These are phyloP conservation scores for Cromileptes altivelis DNA, from an alignment of 2,113 vertebrate genomes.

Conservation along the genomic window DNA sequence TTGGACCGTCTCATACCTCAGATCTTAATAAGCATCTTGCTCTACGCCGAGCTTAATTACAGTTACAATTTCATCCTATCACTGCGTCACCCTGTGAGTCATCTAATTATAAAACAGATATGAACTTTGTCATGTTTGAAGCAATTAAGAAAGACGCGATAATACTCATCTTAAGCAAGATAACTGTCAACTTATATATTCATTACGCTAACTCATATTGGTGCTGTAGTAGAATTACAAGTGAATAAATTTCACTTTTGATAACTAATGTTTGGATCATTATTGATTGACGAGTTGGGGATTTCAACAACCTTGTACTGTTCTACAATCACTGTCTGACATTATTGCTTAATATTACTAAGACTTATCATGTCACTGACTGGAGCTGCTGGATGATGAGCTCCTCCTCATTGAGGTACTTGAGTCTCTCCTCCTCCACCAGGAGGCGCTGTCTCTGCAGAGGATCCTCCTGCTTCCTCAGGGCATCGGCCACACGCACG, in stretches of 20 bases:
- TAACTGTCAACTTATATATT: neutral
- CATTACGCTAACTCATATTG: neutral
- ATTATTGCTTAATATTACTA: neutral
- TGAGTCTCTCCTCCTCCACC: slow-evolving; percentile 98
- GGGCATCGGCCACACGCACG: slow-evolving; percentile 91
- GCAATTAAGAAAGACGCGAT: slow-evolving; percentile 23
- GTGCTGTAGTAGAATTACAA: neutral
- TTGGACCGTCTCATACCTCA: slow-evolving; percentile 41
- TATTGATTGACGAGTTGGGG: neutral
- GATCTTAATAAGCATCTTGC: slow-evolving; percentile 82
- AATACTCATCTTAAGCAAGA: neutral
- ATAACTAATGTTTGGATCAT: neutral
- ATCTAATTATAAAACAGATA: slow-evolving; percentile 40
- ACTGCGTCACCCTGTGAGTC: slow-evolving; percentile 30
- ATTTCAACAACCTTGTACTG: no score
- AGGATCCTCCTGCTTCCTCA: slow-evolving; percentile 97
- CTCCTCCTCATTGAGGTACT: slow-evolving; percentile 98
- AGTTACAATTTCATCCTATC: slow-evolving; percentile 53
- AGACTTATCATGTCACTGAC: slow-evolving; percentile 83
- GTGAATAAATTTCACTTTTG: neutral
- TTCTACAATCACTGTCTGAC: neutral
- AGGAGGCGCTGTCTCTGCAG: slow-evolving; percentile 97
- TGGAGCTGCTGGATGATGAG: slow-evolving; percentile 98
- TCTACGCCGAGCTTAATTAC: slow-evolving; percentile 70
- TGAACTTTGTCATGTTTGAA: slow-evolving; percentile 23